Evolutionary conservation across 2,888 invertebrate species (phyloP), one percentile per base, ranked within the genome.

Genomic region (Cantharis nigra): DNA sequence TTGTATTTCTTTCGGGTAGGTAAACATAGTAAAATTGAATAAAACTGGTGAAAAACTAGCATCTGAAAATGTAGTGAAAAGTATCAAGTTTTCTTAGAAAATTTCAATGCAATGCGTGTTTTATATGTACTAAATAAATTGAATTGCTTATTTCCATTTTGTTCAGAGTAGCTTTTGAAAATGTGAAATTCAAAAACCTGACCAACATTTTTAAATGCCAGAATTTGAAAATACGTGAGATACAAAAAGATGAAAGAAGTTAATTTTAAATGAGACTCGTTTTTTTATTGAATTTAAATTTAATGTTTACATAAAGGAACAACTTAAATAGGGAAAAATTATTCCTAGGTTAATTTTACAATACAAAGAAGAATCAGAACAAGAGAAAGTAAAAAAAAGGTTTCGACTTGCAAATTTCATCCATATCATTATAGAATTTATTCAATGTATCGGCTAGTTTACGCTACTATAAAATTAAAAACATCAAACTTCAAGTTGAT

Each of bases 151-250:
- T 69, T 28, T 30, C 49, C 62, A 33, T 69, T 67, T 69, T 69
- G 69, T 69, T 69, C 62, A 2, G 69, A 30, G 62, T 33, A 49
- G 18, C 69, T 23, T 30, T 23, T 64, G 65, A 65, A 70, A 75
- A 75, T 75, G 63, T 71, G 64, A 70, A 71, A 71, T 64, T 69
- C 75, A 75, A 49, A 49, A 67, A 75, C 71, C 71, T 71, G 75
- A 75, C 67, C 67, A 16, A 63, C 26, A 71, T 71, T 16, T 23
- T 16, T 10, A 70, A 70, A 62, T 18, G 18, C 49, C 14, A 62
- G 62, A 70, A 62, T 70, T 62, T 70, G 23, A 20, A 62, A 71
- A 71, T 14, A 26, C 71, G 49, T 49, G 49, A n/a, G 49, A 49
- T 49, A 49, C 49, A 49, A 49, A 49, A 49, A 49, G 49, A 49